Conservation (phyloP, 2,113 vertebrate genomes). For the Holacanthus passer region DNA sequence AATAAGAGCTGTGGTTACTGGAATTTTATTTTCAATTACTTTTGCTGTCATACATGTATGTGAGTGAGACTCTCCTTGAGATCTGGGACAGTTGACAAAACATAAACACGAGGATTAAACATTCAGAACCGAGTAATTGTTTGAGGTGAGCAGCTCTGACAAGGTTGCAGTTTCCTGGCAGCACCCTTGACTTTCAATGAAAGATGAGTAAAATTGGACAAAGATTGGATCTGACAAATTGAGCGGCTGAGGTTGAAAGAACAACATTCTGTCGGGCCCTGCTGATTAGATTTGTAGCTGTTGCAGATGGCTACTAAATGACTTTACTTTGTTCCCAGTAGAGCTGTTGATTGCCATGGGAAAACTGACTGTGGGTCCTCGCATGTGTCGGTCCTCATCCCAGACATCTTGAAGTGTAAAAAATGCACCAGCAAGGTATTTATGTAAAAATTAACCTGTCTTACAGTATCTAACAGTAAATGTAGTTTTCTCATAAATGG, state of each 20-base stretch:
- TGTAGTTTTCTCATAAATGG: neutral
- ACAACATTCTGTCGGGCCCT: conserved; percentile 2
- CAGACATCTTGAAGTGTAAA: neutral
- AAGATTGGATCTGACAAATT: conserved; percentile 44
- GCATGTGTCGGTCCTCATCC: neutral
- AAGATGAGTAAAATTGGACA: conserved; percentile 34
- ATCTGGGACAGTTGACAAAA: neutral
- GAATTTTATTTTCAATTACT: neutral
- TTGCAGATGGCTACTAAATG: conserved; percentile 30
- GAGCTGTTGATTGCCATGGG: neutral
- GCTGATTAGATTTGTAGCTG: conserved; percentile 47
- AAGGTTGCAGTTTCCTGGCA: conserved; percentile 16
- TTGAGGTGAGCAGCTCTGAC: neutral
- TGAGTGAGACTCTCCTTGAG: neutral
- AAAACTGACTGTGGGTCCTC: neutral
- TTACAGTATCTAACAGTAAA: neutral
- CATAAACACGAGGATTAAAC: neutral
- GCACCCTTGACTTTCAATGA: conserved; percentile 31
- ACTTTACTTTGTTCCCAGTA: conserved; percentile 10
- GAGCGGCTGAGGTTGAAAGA: conserved; percentile 32
- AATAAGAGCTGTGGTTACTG: neutral
- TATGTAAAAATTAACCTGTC: neutral
- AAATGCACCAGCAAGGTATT: neutral
- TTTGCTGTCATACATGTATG: neutral
- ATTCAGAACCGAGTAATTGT: neutral